Percentiles rank a stretch among this genome's conserved stretches.
phyloP scores from a whole-genome alignment of 2,113 vertebrate species.

The Morone chrysops region DNA sequence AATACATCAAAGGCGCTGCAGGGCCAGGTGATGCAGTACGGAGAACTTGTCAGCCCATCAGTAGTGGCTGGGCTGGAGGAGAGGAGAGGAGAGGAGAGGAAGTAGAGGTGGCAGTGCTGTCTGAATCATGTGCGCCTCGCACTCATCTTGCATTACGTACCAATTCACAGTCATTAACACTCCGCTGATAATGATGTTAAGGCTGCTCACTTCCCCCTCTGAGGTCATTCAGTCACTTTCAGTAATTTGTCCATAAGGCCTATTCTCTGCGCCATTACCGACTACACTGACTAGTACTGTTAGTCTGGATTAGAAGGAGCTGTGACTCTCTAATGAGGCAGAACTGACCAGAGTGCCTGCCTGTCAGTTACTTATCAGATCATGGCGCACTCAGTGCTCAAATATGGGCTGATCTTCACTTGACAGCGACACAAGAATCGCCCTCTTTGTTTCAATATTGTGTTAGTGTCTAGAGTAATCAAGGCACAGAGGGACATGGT shows the following conservation, averaged over 20 bases:
- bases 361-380: slow-evolving; percentile 54
- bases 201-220: slow-evolving; percentile 18
- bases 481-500: slow-evolving; percentile 40
- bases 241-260: slow-evolving; percentile 50
- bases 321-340: slow-evolving; percentile 61
- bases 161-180: slow-evolving; percentile 48
- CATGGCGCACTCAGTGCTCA: slow-evolving; percentile 34
- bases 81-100: slow-evolving; percentile 5
- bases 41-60: slow-evolving; percentile 77
- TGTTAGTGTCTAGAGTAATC: slow-evolving; percentile 46
- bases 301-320: slow-evolving; percentile 45
- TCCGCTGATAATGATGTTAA: slow-evolving; percentile 54
- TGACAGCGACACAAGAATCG: slow-evolving; percentile 59
- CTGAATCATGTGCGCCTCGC: slow-evolving; percentile 10
- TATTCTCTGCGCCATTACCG: slow-evolving; percentile 45
- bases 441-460: slow-evolving; percentile 66
- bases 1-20: slow-evolving; percentile 81
- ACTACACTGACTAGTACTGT: slow-evolving; percentile 53
- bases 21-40: slow-evolving; percentile 79
- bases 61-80: slow-evolving; percentile 63
- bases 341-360: slow-evolving; percentile 50
- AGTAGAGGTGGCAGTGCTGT: slow-evolving; percentile 5
- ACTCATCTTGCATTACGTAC: slow-evolving; percentile 34
- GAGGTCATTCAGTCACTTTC: slow-evolving; percentile 50
- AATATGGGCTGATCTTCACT: slow-evolving; percentile 59